Evolutionary conservation across 1,140 invertebrate species (phyloP), one percentile per base, ranked within the genome.

Genomic region (Solen grandis): DNA sequence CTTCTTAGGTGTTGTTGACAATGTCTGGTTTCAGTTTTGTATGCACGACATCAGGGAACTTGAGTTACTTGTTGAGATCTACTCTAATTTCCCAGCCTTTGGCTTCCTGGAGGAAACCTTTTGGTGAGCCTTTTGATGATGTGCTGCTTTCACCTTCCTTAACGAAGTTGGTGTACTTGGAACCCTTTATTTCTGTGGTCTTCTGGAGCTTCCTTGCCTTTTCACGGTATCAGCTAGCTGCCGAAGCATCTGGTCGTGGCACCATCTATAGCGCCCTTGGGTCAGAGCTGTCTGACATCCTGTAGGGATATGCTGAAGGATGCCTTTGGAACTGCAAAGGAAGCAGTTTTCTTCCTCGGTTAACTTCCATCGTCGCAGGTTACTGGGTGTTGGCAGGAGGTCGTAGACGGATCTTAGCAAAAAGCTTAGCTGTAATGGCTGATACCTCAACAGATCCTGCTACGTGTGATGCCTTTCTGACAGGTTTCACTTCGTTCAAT

Each of bases 371-470:
- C 38, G 29, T 8, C 65, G 22, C 22, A 83, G 29, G 46, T 75
- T 83, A 54, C 54, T n/a, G n/a, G 69, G 70, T 41, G 46, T 41
- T 38, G 59, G 82, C 14, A 50, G 41, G n/a, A n/a, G n/a, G n/a
- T n/a, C n/a, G n/a, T n/a, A n/a, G n/a, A n/a, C n/a, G n/a, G n/a
- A n/a, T n/a, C 25, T 16, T 66, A 83, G 68, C 5, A 79, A 38
- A 41, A 80, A 80, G 22, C 59, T 74, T 14, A 83, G 46, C 27
- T 68, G 19, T 16, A 54, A 35, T 55, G 62, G 77, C 27, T 80
- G 63, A 22, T 52, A 69, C 33, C 70, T 70, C 77, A 55, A 83
- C 38, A 62, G n/a, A 5, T 83, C 76, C 41, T 41, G 55, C 65
- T 41, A 69, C 52, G 76, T 83, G 25, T 62, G n/a, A 22, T 69